These are phyloP conservation scores for Dryobota labecula DNA, from an alignment of 2,888 invertebrate genomes.

Conservation along the genomic window DNA sequence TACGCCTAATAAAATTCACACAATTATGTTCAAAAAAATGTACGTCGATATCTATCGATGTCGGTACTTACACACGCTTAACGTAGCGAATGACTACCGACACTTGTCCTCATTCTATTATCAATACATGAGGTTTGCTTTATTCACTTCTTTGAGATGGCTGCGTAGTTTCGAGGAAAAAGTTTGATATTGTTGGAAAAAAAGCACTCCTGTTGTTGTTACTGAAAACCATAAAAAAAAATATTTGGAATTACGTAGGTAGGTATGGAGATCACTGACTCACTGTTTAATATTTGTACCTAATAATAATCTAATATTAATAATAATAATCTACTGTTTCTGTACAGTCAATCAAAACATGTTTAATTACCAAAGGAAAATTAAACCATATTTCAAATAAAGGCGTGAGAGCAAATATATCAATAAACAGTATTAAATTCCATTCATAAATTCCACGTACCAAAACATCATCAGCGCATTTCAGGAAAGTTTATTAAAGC, in stretches of 20 bases:
- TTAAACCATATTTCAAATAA: neutral
- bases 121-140: conserved; percentile 13
- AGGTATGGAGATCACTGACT: neutral
- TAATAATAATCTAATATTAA: no score
- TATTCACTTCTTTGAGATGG: neutral
- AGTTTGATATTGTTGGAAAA: neutral
- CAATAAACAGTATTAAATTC: conserved; percentile 16
- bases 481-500: conserved; percentile 31
- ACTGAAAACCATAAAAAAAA: neutral
- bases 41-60: conserved; percentile 1
- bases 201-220: neutral
- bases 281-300: neutral
- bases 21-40: conserved; percentile 1
- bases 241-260: neutral
- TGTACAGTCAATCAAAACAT: neutral
- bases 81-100: conserved; percentile 7
- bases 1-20: no score
- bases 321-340: neutral
- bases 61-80: conserved; percentile 2
- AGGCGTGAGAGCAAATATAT: neutral
- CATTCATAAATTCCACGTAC: conserved; percentile 20
- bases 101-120: conserved; percentile 8
- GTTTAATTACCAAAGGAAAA: neutral
- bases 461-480: conserved; percentile 17
- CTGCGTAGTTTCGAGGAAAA: neutral